Evolutionary conservation across 2,888 invertebrate genomes (phyloP), one percentile per base, ranked within the genome.

Genomic region (Chymomyza procnemis): DNA sequence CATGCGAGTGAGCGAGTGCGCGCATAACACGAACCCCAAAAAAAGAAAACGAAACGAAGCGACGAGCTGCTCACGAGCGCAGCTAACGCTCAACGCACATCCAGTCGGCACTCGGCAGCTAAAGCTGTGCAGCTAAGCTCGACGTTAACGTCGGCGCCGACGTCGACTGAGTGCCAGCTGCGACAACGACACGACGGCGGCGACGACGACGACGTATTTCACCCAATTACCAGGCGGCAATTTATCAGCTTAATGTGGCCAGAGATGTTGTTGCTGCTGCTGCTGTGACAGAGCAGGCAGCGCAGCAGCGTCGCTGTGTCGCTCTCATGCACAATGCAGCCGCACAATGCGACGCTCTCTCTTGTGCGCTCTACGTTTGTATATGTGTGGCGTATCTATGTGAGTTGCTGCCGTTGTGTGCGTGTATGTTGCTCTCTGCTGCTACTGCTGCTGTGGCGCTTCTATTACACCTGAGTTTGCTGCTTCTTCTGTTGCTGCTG

Each of bases 151-250:
- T 34, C 18, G 54, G 50, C 56, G 16, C 26, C 30, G 52, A 48
- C 63, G 66, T 58, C 54, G 26, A 46, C 64, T 30, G 22, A 47
- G 54, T 54, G 47, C 16, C 19, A 56, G 50, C 16, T 50, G 18
- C 47, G 59, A 46, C 21, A 8, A 6, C 22, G 22, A n/a, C n/a
- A 18, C 60, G 34, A 34, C 18, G 54, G 50, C 56, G 16, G 19
- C 30, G 52, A 48, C 63, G 66, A 55, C 54, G 26, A 46, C 63
- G 59, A 19, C 21, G 19, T 59, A 47, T 58, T 69, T 66, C 70
- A 73, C 78, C 85, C 87, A 87, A 87, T 88, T 85, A 75, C 85
- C 73, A 79, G 72, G 74, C 85, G 61, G 86, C 78, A 86, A 80
- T 87, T 87, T 87, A 87, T 86, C 86, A 88, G 85, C 67, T 41